Evolutionary conservation across 2,113 vertebrate genomes (phyloP).

Genomic region (Prionailurus viverrinus): DNA sequence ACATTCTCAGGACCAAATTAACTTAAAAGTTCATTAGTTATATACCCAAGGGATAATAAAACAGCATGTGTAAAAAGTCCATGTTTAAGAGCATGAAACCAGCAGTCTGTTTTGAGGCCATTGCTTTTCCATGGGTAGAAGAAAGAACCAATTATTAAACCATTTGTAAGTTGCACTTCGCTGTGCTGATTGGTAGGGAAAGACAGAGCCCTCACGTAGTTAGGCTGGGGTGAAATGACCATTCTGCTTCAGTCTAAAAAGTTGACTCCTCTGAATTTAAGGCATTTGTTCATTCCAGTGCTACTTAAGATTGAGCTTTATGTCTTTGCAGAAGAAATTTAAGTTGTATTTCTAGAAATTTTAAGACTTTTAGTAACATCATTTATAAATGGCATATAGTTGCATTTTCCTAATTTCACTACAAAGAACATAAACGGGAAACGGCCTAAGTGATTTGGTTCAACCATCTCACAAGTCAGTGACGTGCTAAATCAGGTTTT

Average conservation of each 20-base stretch:
- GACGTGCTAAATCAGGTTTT: neutral
- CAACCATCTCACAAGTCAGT: neutral
- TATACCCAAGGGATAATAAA: neutral
- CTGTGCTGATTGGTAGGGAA: neutral
- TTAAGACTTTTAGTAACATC: neutral
- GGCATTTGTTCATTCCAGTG: constrained; percentile 52
- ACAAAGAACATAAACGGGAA: neutral
- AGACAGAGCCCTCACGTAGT: neutral
- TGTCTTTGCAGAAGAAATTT: constrained; percentile 48
- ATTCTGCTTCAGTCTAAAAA: neutral
- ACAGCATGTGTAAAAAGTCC: neutral
- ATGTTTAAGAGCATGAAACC: neutral
- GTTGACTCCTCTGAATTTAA: neutral
- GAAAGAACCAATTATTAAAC: neutral
- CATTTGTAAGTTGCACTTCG: neutral
- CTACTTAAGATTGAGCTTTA: neutral
- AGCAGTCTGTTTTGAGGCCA: neutral
- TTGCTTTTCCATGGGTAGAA: neutral
- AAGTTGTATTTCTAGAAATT: neutral
- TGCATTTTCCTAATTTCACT: neutral
- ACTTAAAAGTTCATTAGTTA: neutral
- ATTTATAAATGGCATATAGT: neutral
- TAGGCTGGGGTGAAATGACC: neutral
- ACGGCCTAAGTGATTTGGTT: neutral
- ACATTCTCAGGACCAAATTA: constrained; percentile 68